Conservation (phyloP, 2,888 invertebrate genomes). For the Drosophila subsilvestris region DNA sequence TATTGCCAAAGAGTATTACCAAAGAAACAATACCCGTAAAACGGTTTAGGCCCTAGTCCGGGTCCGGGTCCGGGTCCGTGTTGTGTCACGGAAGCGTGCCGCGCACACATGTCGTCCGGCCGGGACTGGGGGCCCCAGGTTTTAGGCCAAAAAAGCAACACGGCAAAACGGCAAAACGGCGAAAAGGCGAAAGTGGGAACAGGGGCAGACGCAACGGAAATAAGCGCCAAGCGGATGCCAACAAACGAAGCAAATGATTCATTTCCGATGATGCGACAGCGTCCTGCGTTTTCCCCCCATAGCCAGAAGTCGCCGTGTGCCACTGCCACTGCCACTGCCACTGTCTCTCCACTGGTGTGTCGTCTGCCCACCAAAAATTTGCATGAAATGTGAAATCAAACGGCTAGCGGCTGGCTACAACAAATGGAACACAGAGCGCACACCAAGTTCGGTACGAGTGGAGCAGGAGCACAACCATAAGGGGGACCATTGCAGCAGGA, state of each 20-base stretch:
- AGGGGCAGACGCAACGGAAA: slow-evolving; percentile 77
- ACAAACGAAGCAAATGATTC: slow-evolving; percentile 84
- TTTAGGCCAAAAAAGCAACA: slow-evolving; percentile 59
- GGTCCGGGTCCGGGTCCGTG: slow-evolving; percentile 44
- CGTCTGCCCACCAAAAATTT: slow-evolving; percentile 70
- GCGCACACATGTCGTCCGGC: slow-evolving; percentile 71
- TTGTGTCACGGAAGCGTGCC: slow-evolving; percentile 77
- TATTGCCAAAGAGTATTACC: not conserved
- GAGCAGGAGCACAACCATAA: too few relatives aligned
- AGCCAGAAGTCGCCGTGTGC: not conserved
- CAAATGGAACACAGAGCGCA: slow-evolving; percentile 8
- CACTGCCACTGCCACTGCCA: too few relatives aligned
- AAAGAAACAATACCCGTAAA: not conserved
- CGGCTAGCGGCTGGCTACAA: slow-evolving; percentile 42
- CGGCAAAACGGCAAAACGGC: not conserved
- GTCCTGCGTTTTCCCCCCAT: slow-evolving; percentile 49
- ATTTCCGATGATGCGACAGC: slow-evolving; percentile 83
- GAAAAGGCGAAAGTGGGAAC: too few relatives aligned
- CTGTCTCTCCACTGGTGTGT: slow-evolving; percentile 16
- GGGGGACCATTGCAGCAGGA: slow-evolving; percentile 1
- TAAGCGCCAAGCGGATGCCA: slow-evolving; percentile 83
- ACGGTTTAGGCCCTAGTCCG: slow-evolving; percentile 6
- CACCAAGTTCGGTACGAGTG: not conserved
- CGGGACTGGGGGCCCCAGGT: slow-evolving; percentile 48
- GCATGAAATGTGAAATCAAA: slow-evolving; percentile 78